Base-by-base conservation (phyloP, 2,113 vertebrate genomes). In the Uria aalge region DNA sequence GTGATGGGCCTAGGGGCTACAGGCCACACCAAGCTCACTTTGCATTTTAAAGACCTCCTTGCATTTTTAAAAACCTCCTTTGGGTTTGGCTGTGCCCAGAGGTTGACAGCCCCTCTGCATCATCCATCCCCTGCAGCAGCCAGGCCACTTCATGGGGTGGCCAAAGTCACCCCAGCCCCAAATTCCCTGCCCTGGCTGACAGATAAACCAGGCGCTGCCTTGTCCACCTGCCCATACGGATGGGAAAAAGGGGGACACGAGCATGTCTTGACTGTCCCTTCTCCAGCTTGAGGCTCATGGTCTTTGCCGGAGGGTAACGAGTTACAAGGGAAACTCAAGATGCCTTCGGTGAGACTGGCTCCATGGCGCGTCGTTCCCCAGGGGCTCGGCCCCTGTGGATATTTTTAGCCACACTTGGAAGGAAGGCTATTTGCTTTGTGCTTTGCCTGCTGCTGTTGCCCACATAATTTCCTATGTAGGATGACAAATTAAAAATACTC, bases 291-390 rank as follows among this genome's bases (percentile, higher is more conserved):
- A 8, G 57, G 15, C 32, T 63, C 48, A 34, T 1, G 0, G 18
- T 47, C 60, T 67, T 83, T 1, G 1, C 29, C 0, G 2, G 53
- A 56, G 53, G 15, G 18, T 66, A 50, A 83, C 0, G 7, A 80
- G 34, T 76, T 85, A 29, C 53, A 22, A 56, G 57, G 69, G 56
- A 66, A 72, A 30, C 19, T 38, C 36, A 3, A 50, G 43, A 53
- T 55, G 48, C 50, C 20, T 43, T 63, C 1, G 1, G 69, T 43
- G 68, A 66, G n/a, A 60, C 41, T 30, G n/a, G 52, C 22, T 50
- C 36, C 17, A 48, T 72, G 36, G 55, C 1, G 0, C 1, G 1
- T 38, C 1, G 1, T 56, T 55, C 56, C 20, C 30, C 0, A 0
- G 27, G 69, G 80, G 7, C 59, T 76, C 0, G 30, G 34, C 60